Conservation (phyloP, 1,140 invertebrate genomes). For the Procambarus virginalis region DNA sequence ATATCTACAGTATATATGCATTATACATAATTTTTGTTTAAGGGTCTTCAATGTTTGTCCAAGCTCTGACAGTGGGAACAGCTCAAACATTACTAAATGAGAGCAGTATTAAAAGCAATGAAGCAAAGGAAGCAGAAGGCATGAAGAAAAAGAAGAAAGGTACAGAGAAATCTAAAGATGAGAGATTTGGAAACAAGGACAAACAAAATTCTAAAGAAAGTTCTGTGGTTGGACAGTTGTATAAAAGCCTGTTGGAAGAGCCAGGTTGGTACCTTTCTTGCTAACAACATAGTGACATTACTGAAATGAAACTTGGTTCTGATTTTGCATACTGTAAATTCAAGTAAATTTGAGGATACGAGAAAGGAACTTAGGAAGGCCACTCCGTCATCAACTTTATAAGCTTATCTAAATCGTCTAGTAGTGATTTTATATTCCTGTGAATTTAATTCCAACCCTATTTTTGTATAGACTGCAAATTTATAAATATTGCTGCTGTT, state of each 20-base stretch:
- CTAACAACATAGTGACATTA: too few relatives aligned
- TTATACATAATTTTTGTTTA: background rate
- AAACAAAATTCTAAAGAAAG: background rate
- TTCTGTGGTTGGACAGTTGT: background rate
- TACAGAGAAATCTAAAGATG: background rate
- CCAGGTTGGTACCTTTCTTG: conserved; percentile 20
- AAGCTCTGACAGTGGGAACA: background rate
- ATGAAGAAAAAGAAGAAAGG: background rate
- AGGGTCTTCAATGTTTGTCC: conserved; percentile 32
- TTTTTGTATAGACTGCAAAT: too few relatives aligned
- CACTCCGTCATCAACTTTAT: too few relatives aligned
- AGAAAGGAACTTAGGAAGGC: too few relatives aligned
- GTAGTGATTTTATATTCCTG: too few relatives aligned
- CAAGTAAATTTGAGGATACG: too few relatives aligned
- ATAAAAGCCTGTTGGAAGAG: background rate
- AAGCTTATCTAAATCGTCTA: too few relatives aligned
- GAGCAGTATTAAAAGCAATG: background rate
- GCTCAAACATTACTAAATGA: background rate
- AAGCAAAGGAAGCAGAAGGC: background rate
- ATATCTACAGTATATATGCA: too few relatives aligned
- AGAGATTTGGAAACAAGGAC: background rate
- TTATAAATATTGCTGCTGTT: too few relatives aligned
- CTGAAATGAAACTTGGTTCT: too few relatives aligned
- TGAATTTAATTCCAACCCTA: too few relatives aligned
- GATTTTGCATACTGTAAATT: too few relatives aligned